Evolutionary conservation across 2,888 invertebrate species (phyloP), one percentile per base, ranked within the genome.

Genomic region (Drosophila algonquin): DNA sequence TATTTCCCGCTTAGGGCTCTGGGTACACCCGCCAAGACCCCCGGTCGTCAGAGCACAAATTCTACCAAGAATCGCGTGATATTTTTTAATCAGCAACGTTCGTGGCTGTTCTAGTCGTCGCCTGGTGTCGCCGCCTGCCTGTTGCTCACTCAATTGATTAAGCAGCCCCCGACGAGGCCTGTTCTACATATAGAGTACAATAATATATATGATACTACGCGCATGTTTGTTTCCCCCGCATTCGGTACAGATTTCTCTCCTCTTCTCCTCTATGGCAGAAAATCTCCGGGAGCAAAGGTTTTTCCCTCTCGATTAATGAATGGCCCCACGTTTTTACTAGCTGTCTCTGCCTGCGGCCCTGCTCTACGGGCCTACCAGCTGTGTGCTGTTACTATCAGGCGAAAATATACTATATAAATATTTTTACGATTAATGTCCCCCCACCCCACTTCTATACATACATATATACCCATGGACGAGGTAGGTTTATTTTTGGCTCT

Each of bases 251-350:
- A 88, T 84, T 73, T 88, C 55, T 61, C 57, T 27, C 12, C 47
- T 55, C 48, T 72, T 60, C 61, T 14, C 8, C 61, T 14, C 8
- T 14, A 30, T 35, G n/a, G 35, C 46, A 68, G 73, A 70, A 87
- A 81, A 87, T 87, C 86, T 87, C 87, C 87, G 87, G 89, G 89
- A 87, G 75, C 89, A 88, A 88, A 87, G 85, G 81, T 89, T 80
- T 59, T 18, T 70, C 62, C 14, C n/a, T 40, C 58, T 54, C 59
- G 50, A 62, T 86, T 63, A 79, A 81, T 79, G 77, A 79, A 85
- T 86, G 80, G 65, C 56, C 40, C 63, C 70, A 61, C n/a, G n/a
- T 57, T 73, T 64, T 54, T 73, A 50, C 64, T 54, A 72, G 72
- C 45, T 72, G 72, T n/a, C n/a, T n/a, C 54, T 58, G 18, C n/a